Evolutionary conservation across 2,888 invertebrate species (phyloP).

Genomic region (Cryptops parisi): DNA sequence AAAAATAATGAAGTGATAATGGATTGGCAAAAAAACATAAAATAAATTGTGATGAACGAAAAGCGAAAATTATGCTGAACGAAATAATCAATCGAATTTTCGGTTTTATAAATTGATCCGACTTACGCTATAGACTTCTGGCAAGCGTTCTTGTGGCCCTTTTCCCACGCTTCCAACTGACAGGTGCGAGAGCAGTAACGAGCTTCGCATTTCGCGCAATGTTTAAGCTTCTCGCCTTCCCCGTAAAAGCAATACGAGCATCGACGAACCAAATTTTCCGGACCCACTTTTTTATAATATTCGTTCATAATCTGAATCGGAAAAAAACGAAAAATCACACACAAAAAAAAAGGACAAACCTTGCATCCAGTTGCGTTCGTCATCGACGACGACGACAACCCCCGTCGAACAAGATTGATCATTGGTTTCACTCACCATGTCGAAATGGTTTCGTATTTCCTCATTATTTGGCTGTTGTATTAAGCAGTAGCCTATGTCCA

Average conservation of each 20-base stretch:
- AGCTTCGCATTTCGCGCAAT: slow-evolving; percentile 3
- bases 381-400: no score
- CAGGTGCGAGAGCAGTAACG: slow-evolving; percentile 3
- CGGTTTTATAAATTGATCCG: neutral
- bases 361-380: no score
- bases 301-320: neutral
- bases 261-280: neutral
- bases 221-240: slow-evolving; percentile 6
- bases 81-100: neutral
- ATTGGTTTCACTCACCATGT: no score
- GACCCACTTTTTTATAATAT: slow-evolving; percentile 1
- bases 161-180: slow-evolving; percentile 8
- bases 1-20: no score
- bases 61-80: neutral
- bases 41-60: neutral
- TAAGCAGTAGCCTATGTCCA: no score
- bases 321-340: neutral
- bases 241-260: slow-evolving; percentile 7
- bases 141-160: slow-evolving; percentile 5
- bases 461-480: slow-evolving; percentile 1
- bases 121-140: neutral
- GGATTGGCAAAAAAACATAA: neutral
- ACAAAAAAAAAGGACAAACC: no score
- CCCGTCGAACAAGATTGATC: no score
- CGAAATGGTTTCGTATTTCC: neutral